A percentile compares a stretch with the other conserved stretches of the same genome.
These are phyloP conservation scores for Pandemis cinnamomeana DNA, from an alignment of 2,888 invertebrate genomes.

Conservation along the genomic window DNA sequence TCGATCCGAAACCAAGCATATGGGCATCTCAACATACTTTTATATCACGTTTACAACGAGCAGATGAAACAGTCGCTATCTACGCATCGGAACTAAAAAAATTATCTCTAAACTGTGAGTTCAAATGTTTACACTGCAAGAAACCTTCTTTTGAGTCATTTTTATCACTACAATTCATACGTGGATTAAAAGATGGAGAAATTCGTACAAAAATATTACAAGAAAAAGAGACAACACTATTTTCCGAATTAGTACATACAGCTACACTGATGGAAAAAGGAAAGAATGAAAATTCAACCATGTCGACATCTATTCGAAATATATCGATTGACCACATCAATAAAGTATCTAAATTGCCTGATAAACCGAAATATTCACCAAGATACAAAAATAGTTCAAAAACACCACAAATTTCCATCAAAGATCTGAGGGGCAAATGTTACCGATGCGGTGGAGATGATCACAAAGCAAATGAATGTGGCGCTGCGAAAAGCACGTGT, in stretches of 20 bases:
- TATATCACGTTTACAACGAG: background rate
- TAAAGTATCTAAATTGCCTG: background rate
- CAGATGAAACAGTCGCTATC: background rate
- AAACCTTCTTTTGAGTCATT: conserved; percentile 5
- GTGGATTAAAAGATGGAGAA: conserved; percentile 8
- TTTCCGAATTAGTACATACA: conserved; percentile 1
- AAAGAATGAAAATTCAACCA: conserved; percentile 1
- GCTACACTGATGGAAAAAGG: conserved; percentile 7
- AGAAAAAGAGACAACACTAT: background rate
- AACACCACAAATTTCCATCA: no score
- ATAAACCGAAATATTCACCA: no score
- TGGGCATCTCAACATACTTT: conserved; percentile 13
- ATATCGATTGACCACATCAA: background rate
- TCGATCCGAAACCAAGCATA: conserved; percentile 20
- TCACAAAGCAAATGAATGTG: no score
- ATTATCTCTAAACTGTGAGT: conserved; percentile 5
- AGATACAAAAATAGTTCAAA: no score
- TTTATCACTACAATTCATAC: conserved; percentile 14
- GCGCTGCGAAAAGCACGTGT: no score
- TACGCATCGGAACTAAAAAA: conserved; percentile 16
- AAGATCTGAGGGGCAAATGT: no score
- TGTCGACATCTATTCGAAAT: background rate
- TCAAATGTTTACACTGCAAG: conserved; percentile 9
- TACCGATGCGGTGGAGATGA: no score
- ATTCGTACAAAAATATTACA: conserved; percentile 14